Base-by-base conservation (phyloP, 2,888 invertebrate genomes). In the Andrena bucephala region DNA sequence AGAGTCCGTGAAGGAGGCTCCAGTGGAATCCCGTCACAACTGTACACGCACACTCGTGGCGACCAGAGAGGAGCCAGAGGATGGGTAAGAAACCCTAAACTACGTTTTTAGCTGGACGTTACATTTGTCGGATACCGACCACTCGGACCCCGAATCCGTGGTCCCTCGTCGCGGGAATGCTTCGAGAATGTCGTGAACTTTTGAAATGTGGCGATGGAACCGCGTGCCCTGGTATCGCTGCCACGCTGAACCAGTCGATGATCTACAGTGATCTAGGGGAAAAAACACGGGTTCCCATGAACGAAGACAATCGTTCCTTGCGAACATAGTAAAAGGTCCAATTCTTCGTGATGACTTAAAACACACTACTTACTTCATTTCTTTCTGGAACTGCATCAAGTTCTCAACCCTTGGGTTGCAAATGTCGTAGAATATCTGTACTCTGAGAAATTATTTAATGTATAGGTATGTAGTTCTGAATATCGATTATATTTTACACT, bases 121-220 rank as follows among this genome's bases (percentile, higher is more conserved):
- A 92, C 92, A 92, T 92, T 92, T 92, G 91, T 92, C 87, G 92
- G 87, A 92, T 92, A 89, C 89, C 91, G 60, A 48, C 42, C 81
- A 69, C 79, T 76, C 76, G 75, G 36, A 72, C 27, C 16, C 59
- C 83, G 77, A 77, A 81, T 67, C 62, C 62, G 71, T 57, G 77
- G 59, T 68, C 66, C 69, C 75, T 74, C 59, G 73, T 67, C 75
- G 1, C 71, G 54, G 78, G 84, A 84, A 89, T 81, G 74, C 67
- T 66, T 50, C 62, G 77, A 20, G 78, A 87, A 87, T 85, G 80
- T 83, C 70, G 42, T 65, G 74, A 60, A 78, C 79, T 78, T 78
- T 62, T 70, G 60, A 70, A 77, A 74, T 31, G 67, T 50, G 2
- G 57, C 63, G 59, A 29, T 42, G 57, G 10, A 57, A 7, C 8